Evolutionary conservation across 2,888 invertebrate species (phyloP), one percentile per base, ranked within the genome.

Genomic region (Abrostola tripartita): DNA sequence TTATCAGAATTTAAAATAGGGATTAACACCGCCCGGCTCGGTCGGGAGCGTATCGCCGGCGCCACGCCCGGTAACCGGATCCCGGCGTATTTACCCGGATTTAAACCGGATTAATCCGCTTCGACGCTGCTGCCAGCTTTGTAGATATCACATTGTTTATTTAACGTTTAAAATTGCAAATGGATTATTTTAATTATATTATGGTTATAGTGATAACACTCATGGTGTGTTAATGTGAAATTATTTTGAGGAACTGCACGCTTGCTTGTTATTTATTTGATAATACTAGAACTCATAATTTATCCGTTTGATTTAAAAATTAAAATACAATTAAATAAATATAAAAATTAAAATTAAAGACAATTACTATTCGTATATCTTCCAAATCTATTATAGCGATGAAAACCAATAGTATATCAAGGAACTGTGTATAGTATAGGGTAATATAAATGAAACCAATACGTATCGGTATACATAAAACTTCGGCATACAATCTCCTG

Each of bases 1-100:
- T 91, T 92, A 92, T 91, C 91, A 90, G 89, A 90, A 92, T 93
- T 95, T 93, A 93, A 93, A 94, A 91, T 85, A 84, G 89, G 92
- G 92, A 92, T 94, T 95, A 95, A 87, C 92, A 90, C 91, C 86
- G 87, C 84, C 86, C 82, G 83, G 87, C 88, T 86, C 84, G 89
- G 86, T 85, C 83, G 86, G 82, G 74, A 62, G 79, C 89, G 89
- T 92, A 91, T 90, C 91, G 88, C 86, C 81, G 80, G 76, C 82
- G 67, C 85, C 88, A 84, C 86, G 82, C 88, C 85, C 85, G 81
- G 80, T 67, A 55, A 82, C 81, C 81, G 73, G 73, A 69, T 66
- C 70, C 71, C 65, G 68, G 76, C 82, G 87, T 82, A 88, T 89
- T 87, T 86, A 86, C 82, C 81, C 86, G 88, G 90, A 81, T 88